These are phyloP conservation scores for Petromus typicus DNA, from an alignment of 2,113 vertebrate species.

Conservation along the genomic window DNA sequence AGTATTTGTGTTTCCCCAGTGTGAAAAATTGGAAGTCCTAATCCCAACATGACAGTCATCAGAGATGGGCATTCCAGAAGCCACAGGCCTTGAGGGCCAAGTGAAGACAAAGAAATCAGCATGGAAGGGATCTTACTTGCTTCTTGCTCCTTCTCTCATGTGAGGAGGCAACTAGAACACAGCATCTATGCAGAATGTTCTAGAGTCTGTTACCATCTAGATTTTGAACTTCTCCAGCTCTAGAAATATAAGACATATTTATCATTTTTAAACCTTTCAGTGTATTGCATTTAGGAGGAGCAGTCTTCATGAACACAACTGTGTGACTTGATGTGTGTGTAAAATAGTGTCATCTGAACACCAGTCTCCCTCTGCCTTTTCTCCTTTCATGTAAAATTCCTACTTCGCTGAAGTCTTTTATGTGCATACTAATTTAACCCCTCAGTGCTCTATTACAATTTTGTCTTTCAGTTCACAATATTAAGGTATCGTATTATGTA, in stretches of 20 bases:
- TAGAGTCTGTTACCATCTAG: not conserved
- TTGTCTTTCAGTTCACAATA: not conserved
- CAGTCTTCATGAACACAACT: not conserved
- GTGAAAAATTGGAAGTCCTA: not conserved
- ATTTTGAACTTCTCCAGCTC: not conserved
- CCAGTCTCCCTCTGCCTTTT: not conserved
- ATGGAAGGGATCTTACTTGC: not conserved
- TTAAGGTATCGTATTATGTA: not conserved
- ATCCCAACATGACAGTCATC: not conserved
- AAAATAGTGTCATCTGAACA: too few species aligned
- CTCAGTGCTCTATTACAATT: not conserved
- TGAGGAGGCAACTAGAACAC: not conserved
- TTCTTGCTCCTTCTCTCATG: not conserved
- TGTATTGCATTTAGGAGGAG: not conserved
- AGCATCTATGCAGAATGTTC: not conserved
- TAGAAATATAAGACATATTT: not conserved
- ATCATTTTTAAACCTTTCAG: not conserved
- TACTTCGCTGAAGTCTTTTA: not conserved
- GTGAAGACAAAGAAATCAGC: too few species aligned
- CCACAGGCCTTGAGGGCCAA: not conserved
- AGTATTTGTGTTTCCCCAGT: not conserved
- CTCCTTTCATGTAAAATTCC: not conserved
- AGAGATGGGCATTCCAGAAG: not conserved
- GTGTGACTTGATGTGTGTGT: too few species aligned
- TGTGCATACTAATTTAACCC: not conserved